Evolutionary conservation across 2,888 invertebrate genomes (phyloP), one percentile per base, ranked within the genome.

Genomic region (Lobophora halterata): DNA sequence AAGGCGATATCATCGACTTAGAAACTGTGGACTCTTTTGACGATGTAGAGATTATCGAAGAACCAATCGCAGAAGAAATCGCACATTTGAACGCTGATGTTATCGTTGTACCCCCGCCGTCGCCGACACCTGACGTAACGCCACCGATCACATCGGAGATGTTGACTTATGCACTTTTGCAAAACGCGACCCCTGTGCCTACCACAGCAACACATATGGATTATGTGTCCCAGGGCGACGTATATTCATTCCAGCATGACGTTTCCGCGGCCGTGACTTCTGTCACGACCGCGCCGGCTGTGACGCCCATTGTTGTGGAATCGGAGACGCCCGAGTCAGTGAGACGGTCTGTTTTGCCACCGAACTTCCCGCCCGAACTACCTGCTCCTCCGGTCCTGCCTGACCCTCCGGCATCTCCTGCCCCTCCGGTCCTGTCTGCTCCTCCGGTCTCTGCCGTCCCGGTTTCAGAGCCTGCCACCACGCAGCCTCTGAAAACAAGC

Each of bases 11-110:
- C 7, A 16, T 25, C n/a, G 29, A 20, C 26, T 26, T 34, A 5
- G 21, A 38, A 11, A 43, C 37, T 2, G 20, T 38, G n/a, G n/a
- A n/a, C 25, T 37, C 37, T 6, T 16, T 43, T 6, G 26, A 38
- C 21, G 30, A 26, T 18, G 30, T 30, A 10, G 8, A 37, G 11
- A 26, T 43, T 2, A 23, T 43, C 10, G 8, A 33, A 0, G 18
- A 34, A 10, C 28, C 32, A 0, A 20, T 36, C 7, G 16, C 28
- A 0, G 12, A 25, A n/a, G 12, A 27, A 4, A 9, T 40, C 17
- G 17, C 17, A 5, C 16, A 40, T 17, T 6, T 35, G 3, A 16
- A 19, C 9, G 27, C 21, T 3, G 37, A 43, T 9, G 33, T 43
- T 6, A 43, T 37, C 11, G 25, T 38, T 2, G 37, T 43, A n/a